Conservation (phyloP, 1,140 invertebrate genomes). For the Zaprionus lachaisei region DNA sequence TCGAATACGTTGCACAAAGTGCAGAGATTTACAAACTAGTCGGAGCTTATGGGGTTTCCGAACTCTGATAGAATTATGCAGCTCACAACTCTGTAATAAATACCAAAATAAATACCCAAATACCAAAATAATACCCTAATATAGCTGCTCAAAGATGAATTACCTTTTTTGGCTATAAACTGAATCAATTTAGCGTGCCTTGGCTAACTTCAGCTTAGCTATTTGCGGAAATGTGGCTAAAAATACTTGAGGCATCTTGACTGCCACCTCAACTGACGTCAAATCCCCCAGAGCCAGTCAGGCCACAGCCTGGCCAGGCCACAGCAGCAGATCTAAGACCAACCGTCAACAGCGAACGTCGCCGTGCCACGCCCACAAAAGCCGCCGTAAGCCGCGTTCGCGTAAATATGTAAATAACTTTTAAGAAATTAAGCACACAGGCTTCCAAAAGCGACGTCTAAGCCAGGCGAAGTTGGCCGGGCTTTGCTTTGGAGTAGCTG, state of each 20-base stretch:
- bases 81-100: not conserved
- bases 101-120: not conserved
- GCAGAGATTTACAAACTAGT: slow-evolving; percentile 47
- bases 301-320: not conserved
- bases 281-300: slow-evolving; percentile 48
- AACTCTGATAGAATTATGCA: not conserved
- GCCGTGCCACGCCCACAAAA: slow-evolving; percentile 21
- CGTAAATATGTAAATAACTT: slow-evolving; percentile 81
- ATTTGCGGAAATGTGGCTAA: slow-evolving; percentile 5
- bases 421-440: slow-evolving; percentile 80
- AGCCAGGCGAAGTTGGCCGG: slow-evolving; percentile 20
- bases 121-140: not conserved
- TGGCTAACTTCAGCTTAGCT: not conserved
- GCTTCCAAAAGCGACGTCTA: slow-evolving; percentile 37
- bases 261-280: slow-evolving; percentile 12
- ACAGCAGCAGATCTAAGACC: slow-evolving; percentile 35
- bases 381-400: slow-evolving; percentile 51
- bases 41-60: slow-evolving; percentile 47
- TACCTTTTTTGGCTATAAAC: not conserved
- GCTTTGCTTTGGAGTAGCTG: not conserved
- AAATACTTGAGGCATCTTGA: not conserved
- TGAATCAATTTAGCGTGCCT: not conserved
- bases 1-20: slow-evolving; percentile 14
- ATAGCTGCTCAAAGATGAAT: not conserved
- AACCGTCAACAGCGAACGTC: slow-evolving; percentile 40